Percentiles rank a stretch among this genome's conserved stretches.
These are phyloP conservation scores for Neopipo cinnamomea DNA, from an alignment of 2,113 vertebrate genomes.

Conservation along the genomic window DNA sequence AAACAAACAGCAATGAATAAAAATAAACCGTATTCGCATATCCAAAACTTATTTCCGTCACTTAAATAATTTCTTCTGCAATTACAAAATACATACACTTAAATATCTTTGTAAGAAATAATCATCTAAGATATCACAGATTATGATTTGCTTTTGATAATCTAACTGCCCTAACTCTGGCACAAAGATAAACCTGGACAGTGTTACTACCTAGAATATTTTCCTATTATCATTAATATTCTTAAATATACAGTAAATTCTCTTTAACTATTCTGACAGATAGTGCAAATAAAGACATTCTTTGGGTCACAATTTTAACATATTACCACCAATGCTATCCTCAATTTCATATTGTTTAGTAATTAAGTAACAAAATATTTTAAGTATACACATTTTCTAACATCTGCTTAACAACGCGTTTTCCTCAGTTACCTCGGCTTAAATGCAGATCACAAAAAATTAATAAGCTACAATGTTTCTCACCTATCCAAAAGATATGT, in stretches of 20 bases:
- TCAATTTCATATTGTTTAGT: slow-evolving; percentile 55
- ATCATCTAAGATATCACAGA: slow-evolving; percentile 29
- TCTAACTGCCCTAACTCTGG: slow-evolving; percentile 48
- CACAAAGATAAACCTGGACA: slow-evolving; percentile 44
- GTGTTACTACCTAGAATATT: slow-evolving; percentile 65
- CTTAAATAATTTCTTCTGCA: slow-evolving; percentile 67
- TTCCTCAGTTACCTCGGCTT: slow-evolving; percentile 6
- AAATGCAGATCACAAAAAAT: slow-evolving; percentile 52
- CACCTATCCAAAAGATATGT: slow-evolving; percentile 57
- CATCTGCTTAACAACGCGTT: slow-evolving; percentile 4
- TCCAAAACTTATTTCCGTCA: slow-evolving; percentile 44
- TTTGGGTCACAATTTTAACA: slow-evolving; percentile 77
- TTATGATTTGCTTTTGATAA: slow-evolving; percentile 42
- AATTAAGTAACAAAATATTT: slow-evolving; percentile 70
- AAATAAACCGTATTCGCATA: slow-evolving; percentile 51
- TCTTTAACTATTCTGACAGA: slow-evolving; percentile 67
- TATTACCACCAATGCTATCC: slow-evolving; percentile 4
- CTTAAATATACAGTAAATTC: slow-evolving; percentile 73
- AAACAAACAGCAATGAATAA: slow-evolving; percentile 48
- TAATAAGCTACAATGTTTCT: slow-evolving; percentile 45
- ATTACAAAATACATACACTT: slow-evolving; percentile 73
- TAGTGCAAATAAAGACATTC: slow-evolving; percentile 85
- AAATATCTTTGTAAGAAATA: slow-evolving; percentile 67
- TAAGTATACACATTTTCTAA: slow-evolving; percentile 56
- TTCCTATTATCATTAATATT: slow-evolving; percentile 57